phyloP scores from a whole-genome alignment of 2,888 invertebrate species.

The Yponomeuta evonymella region DNA sequence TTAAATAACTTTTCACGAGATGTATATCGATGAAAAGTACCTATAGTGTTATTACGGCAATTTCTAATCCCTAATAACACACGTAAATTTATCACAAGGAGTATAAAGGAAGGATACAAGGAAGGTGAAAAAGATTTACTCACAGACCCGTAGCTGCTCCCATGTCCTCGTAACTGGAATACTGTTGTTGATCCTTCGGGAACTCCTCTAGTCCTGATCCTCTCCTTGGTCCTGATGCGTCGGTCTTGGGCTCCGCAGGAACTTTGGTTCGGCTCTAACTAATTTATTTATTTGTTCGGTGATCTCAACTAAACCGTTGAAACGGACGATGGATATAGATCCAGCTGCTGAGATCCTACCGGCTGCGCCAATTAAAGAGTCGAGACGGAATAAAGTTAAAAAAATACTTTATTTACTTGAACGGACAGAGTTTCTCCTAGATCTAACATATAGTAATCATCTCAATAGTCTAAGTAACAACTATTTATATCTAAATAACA shows the following conservation, averaged over 20 bases:
- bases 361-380: not conserved
- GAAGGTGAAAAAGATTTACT: constrained; percentile 8
- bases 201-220: not conserved
- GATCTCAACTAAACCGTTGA: constrained; percentile 5
- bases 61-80: not conserved
- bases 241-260: not conserved
- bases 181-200: no score
- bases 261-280: not conserved
- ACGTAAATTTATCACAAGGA: not conserved
- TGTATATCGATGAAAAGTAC: no score
- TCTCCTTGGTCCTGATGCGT: not conserved
- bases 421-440: no score
- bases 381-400: no score
- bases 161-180: not conserved
- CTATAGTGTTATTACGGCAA: not conserved
- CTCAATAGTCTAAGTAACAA: no score
- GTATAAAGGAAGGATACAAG: not conserved
- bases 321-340: constrained; percentile 5
- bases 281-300: constrained; percentile 1
- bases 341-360: not conserved
- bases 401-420: no score
- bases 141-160: constrained; percentile 7
- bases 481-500: no score
- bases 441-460: no score
- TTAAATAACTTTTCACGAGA: not conserved